Percentiles rank a stretch among this genome's conserved stretches.
Evolutionary conservation across 2,797 vertebrate species (phyloP).

Genomic region (Dryobates pubescens): DNA sequence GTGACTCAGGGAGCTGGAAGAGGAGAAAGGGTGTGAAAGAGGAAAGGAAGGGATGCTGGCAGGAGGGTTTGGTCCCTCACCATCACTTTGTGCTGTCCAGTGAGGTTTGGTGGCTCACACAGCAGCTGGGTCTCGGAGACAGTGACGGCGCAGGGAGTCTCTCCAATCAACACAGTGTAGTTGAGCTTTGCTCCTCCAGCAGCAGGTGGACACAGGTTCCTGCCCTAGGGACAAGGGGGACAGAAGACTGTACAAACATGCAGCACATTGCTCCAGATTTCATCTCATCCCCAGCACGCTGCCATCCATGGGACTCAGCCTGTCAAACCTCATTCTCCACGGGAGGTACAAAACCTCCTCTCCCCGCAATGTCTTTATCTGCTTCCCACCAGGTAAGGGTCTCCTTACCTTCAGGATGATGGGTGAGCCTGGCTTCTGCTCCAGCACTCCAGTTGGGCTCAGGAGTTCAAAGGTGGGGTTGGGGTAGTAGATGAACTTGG

Average conservation of each 20-base stretch:
- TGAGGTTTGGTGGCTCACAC: conserved; percentile 95
- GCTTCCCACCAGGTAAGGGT: rapidly evolving
- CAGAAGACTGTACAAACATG: background rate
- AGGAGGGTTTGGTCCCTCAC: conserved; percentile 19
- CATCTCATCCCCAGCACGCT: background rate
- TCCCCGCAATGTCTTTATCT: too few species aligned
- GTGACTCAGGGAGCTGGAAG: background rate
- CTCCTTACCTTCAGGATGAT: conserved; percentile 94
- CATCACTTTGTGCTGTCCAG: conserved; percentile 93
- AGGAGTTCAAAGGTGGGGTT: conserved; percentile 96
- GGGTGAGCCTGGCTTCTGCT: conserved; percentile 96
- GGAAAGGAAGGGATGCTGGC: background rate
- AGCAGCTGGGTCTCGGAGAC: conserved; percentile 97
- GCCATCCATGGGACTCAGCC: rapidly evolving
- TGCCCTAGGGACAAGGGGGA: conserved; percentile 83
- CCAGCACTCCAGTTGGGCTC: conserved; percentile 88
- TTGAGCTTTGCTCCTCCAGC: conserved; percentile 94
- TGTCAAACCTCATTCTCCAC: too few species aligned
- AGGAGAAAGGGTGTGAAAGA: background rate
- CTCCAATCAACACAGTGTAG: conserved; percentile 96
- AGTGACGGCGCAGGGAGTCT: conserved; percentile 92
- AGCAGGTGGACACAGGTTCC: conserved; percentile 93
- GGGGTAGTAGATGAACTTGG: conserved; percentile 96
- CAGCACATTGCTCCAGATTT: background rate
- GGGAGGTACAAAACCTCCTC: too few species aligned